phyloP scores from a whole-genome alignment of 2,888 invertebrate species.

The Cerastis rubricosa region DNA sequence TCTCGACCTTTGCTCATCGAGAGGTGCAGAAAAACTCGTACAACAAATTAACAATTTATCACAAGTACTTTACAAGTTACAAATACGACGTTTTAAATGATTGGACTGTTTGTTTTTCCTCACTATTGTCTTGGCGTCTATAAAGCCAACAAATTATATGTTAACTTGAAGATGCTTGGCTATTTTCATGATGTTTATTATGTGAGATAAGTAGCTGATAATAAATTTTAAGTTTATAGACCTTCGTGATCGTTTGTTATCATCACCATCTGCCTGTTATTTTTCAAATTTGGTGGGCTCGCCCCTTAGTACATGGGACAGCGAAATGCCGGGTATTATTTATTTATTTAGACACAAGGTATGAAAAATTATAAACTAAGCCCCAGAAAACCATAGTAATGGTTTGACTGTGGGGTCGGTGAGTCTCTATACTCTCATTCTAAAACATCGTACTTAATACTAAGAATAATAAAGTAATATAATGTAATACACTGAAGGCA shows the following conservation, averaged over 20 bases:
- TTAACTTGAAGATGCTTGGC: neutral
- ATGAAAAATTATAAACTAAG: too few species aligned
- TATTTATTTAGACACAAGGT: too few species aligned
- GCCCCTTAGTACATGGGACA: too few species aligned
- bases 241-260: neutral
- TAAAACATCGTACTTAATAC: too few species aligned
- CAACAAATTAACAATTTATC: conserved; percentile 6
- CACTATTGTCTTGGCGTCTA: neutral
- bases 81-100: conserved; percentile 2
- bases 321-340: too few species aligned
- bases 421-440: too few species aligned
- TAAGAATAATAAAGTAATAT: too few species aligned
- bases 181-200: neutral
- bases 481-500: too few species aligned
- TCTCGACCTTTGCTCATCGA: neutral
- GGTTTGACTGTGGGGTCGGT: too few species aligned
- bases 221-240: neutral
- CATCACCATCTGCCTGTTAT: neutral
- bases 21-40: conserved; percentile 19
- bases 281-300: neutral
- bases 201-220: conserved; percentile 3
- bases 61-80: conserved; percentile 1
- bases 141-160: conserved; percentile 20
- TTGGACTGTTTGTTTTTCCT: conserved; percentile 8
- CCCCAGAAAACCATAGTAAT: too few species aligned